Percentiles rank a stretch among this genome's conserved stretches.
These are phyloP conservation scores for Lysandra coridon DNA, from an alignment of 2,888 invertebrate genomes.

Conservation along the genomic window DNA sequence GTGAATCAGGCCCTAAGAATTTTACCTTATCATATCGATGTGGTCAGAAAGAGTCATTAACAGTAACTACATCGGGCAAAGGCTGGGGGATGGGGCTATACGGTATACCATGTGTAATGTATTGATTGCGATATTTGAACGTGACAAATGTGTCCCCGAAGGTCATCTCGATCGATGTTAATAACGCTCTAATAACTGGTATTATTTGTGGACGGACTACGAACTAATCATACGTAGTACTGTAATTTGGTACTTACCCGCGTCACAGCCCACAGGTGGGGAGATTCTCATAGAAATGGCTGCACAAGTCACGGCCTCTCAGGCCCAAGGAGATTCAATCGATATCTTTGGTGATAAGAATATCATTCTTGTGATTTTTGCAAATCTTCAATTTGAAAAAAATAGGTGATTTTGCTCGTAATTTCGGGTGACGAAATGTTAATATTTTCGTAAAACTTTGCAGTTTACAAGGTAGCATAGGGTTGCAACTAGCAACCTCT, in stretches of 20 bases:
- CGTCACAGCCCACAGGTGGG: neutral
- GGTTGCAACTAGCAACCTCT: neutral
- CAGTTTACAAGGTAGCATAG: neutral
- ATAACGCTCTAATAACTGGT: slow-evolving; percentile 45
- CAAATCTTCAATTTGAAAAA: neutral
- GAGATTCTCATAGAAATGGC: neutral
- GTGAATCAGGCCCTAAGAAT: too few species aligned
- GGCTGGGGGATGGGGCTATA: too few species aligned
- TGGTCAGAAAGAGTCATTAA: neutral
- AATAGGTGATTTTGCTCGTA: neutral
- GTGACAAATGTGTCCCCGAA: slow-evolving; percentile 38
- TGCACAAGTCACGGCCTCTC: neutral
- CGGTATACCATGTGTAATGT: neutral
- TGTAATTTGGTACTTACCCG: neutral
- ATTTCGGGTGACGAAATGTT: neutral
- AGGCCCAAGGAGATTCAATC: neutral
- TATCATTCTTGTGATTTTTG: neutral
- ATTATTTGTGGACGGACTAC: slow-evolving; percentile 38
- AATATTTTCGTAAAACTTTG: neutral
- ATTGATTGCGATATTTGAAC: slow-evolving; percentile 35
- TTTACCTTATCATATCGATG: too few species aligned
- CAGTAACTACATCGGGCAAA: neutral
- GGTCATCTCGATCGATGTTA: slow-evolving; percentile 45
- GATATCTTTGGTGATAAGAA: neutral
- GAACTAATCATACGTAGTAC: slow-evolving; percentile 10